These are phyloP conservation scores for Gila orcuttii DNA, from an alignment of 2,113 vertebrate species.

Conservation along the genomic window DNA sequence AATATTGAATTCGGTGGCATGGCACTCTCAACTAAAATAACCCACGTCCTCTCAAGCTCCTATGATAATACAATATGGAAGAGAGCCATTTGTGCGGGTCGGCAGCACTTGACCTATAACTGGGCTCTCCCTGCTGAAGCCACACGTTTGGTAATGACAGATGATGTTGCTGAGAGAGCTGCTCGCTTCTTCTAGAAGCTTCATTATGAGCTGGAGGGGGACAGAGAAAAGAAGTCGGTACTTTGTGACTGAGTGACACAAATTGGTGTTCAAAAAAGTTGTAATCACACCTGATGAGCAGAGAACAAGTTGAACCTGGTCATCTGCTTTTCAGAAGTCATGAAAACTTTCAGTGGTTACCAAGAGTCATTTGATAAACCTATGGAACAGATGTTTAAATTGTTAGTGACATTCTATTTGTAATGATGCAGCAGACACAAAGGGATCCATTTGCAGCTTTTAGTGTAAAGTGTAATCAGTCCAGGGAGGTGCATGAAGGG, in stretches of 20 bases:
- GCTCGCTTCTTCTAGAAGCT: slow-evolving; percentile 29
- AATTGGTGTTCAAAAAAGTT: slow-evolving; percentile 49
- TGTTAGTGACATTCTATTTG: not conserved
- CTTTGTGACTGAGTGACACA: slow-evolving; percentile 45
- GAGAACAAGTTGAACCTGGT: slow-evolving; percentile 22
- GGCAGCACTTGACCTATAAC: slow-evolving; percentile 42
- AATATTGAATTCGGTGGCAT: not conserved
- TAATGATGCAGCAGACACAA: no score
- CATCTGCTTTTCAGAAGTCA: slow-evolving; percentile 11
- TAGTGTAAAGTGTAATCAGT: no score
- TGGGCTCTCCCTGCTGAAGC: slow-evolving; percentile 32
- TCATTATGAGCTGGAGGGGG: slow-evolving; percentile 8
- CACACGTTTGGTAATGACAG: slow-evolving; percentile 44
- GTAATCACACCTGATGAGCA: slow-evolving; percentile 42
- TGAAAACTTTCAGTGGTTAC: slow-evolving; percentile 1
- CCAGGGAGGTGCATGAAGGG: no score
- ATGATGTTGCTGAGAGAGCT: slow-evolving; percentile 34
- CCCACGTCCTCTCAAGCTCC: slow-evolving; percentile 24
- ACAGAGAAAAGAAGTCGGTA: not conserved
- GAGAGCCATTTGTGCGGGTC: slow-evolving; percentile 44
- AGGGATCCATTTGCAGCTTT: no score
- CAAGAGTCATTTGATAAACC: not conserved
- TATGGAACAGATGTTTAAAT: not conserved
- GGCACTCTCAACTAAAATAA: slow-evolving; percentile 8
- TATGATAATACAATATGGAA: slow-evolving; percentile 47